Percentiles rank a stretch among this genome's conserved stretches.
Conservation (phyloP, 2,797 vertebrate genomes). For the Melanotaenia nigrans region DNA sequence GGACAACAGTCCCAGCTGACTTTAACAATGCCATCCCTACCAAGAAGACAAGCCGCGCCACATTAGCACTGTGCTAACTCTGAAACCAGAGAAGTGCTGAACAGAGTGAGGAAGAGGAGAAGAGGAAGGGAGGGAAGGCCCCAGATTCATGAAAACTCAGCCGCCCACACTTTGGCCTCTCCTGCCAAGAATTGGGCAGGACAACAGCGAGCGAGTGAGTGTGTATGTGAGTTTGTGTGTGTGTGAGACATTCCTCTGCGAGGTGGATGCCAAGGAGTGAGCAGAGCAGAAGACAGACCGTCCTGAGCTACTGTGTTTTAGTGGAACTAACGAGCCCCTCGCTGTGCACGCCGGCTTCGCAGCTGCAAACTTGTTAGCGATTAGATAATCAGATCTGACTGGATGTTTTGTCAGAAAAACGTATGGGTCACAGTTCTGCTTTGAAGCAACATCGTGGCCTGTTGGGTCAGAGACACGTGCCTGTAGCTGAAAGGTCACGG, state of each 20-base stretch:
- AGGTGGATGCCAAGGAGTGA: conserved; percentile 70
- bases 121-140: conserved; percentile 60
- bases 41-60: conserved; percentile 62
- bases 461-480: conserved; percentile 27
- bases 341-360: conserved; percentile 50
- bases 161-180: conserved; percentile 74
- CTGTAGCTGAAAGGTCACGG: conserved; percentile 39
- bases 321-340: conserved; percentile 65
- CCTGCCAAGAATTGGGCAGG: conserved; percentile 71
- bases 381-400: conserved; percentile 59
- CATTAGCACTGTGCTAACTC: conserved; percentile 59
- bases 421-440: conserved; percentile 24
- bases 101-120: conserved; percentile 43
- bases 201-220: conserved; percentile 57
- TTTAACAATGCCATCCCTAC: conserved; percentile 80
- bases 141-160: conserved; percentile 77
- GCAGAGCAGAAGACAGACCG: conserved; percentile 69
- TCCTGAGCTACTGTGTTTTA: conserved; percentile 70
- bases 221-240: conserved; percentile 36
- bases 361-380: conserved; percentile 62
- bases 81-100: conserved; percentile 70
- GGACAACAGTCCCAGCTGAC: conserved; percentile 79
- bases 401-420: conserved; percentile 47
- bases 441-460: conserved; percentile 19
- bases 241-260: conserved; percentile 71